Base-by-base conservation (phyloP, 2,113 vertebrate species). In the Recurvirostra avosetta region DNA sequence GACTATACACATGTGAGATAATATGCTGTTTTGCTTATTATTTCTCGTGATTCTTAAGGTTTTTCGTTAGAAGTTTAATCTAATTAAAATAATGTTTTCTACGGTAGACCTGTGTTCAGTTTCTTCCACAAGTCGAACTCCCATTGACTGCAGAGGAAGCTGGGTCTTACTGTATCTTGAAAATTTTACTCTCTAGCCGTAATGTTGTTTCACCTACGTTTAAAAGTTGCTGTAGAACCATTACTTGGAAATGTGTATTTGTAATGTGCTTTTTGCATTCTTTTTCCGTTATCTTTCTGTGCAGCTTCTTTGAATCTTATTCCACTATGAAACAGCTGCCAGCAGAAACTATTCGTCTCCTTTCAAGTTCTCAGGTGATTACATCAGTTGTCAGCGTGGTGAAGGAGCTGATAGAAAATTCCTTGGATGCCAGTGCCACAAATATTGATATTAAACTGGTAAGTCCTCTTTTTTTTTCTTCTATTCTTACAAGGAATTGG, bases 371-470 rank as follows among this genome's bases (percentile, higher is more conserved):
- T 72, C 99, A 99, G 93, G 98, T 99, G 84, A 99, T 99, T 94
- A 99, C 99, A 4, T 99, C 99, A 36, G 98, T 99, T 90, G 94
- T 98, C 72, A 99, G 98, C 0, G 99, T 99, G 29, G 98, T 99
- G 19, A 99, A 99, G 97, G 99, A 99, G 68, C 97, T 99, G 77
- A 56, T 99, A 80, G 99, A 99, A 94, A 99, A 99, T 84, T 98
- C 99, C 14, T 96, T 99, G 96, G 99, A 99, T 96, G 99, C 99
- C 11, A 96, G 95, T 74, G 98, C 99, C 71, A 98, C 98, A 52
- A 99, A 97, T 90, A 94, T 99, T 58, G 99, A 99, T 63, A 93
- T 99, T 67, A 99, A 99, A 97, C 95, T 99, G 98, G 99, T 99
- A 98, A 92, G 97, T 95, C 43, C n/a, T 58, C 45, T 29, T 82